Evolutionary conservation across 2,797 vertebrate genomes (phyloP), one percentile per base, ranked within the genome.

Genomic region (Thripadectes ignobilis): DNA sequence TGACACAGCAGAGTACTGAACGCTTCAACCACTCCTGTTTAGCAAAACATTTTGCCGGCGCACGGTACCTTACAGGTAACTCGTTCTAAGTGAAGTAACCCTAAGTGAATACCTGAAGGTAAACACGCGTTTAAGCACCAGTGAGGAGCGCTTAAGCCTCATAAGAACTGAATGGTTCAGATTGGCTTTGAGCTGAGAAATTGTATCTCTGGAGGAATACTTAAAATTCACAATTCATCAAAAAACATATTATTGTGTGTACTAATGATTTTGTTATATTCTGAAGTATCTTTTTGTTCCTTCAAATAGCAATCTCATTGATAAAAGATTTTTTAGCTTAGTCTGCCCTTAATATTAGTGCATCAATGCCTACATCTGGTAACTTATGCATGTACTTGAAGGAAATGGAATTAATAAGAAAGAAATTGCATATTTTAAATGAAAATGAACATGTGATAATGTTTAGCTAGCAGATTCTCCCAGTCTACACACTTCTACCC

Each of bases 381-480:
- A 92, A 80, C 68, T 76, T 83, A 63, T 6, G 38, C 46, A 32
- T 55, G 62, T 68, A 43, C 73, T 85, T 91, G 68, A 71, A 92
- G 76, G 58, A 91, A 89, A 84, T 75, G 19, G 54, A 93, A 89
- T 93, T 89, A 87, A 83, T 92, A 75, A 89, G 85, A 87, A 88
- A 73, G 32, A 97, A 97, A 96, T 91, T 74, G 88, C 90, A 85
- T 97, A 96, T 97, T 97, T 97, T 96, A 97, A 96, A 96, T 97
- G 86, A 97, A 97, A 94, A 92, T 69, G 81, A 76, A 94, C 85
- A 75, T 51, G 80, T 88, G 92, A 96, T 95, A 96, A 91, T 95
- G 83, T 98, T 96, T 97, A 96, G 93, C 96, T 88, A 94, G 93
- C 88, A 96, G 92, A 96, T 87, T 89, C 76, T 87, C 92, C 96